Evolutionary conservation across 2,797 vertebrate species (phyloP).

Genomic region (Lycodopsis pacificus): DNA sequence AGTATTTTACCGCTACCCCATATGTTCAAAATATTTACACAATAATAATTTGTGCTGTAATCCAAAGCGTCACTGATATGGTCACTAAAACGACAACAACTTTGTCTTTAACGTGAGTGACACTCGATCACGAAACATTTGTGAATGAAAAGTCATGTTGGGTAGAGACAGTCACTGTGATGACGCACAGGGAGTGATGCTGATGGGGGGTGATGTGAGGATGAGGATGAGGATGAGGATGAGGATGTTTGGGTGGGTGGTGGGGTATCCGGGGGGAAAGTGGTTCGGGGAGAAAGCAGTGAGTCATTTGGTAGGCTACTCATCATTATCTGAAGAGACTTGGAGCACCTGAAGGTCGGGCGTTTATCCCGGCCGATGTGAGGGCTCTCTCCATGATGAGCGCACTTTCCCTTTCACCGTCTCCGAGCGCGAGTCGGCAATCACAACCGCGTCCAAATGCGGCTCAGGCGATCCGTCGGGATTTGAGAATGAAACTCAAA

Average conservation of each 20-base stretch:
- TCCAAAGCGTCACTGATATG: not conserved
- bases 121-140: conserved; percentile 23
- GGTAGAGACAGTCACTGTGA: conserved; percentile 46
- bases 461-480: conserved; percentile 8
- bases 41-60: not conserved
- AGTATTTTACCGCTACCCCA: not conserved
- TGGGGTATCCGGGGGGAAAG: not conserved
- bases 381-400: conserved; percentile 53
- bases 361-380: conserved; percentile 34
- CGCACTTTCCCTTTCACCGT: conserved; percentile 35
- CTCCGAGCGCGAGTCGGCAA: conserved; percentile 23
- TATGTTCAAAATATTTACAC: not conserved
- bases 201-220: conserved; percentile 51
- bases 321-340: conserved; percentile 60
- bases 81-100: not conserved
- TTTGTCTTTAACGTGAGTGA: conserved; percentile 30
- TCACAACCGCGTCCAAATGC: not conserved
- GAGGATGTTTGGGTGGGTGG: conserved; percentile 23
- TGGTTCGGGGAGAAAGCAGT: conserved; percentile 42
- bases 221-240: conserved; percentile 38
- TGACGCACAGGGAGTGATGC: conserved; percentile 75
- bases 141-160: conserved; percentile 50
- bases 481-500: conserved; percentile 49
- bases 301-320: conserved; percentile 59
- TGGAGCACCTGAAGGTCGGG: conserved; percentile 62